Evolutionary conservation across 2,888 invertebrate genomes (phyloP).

Genomic region (Linyphia triangularis): DNA sequence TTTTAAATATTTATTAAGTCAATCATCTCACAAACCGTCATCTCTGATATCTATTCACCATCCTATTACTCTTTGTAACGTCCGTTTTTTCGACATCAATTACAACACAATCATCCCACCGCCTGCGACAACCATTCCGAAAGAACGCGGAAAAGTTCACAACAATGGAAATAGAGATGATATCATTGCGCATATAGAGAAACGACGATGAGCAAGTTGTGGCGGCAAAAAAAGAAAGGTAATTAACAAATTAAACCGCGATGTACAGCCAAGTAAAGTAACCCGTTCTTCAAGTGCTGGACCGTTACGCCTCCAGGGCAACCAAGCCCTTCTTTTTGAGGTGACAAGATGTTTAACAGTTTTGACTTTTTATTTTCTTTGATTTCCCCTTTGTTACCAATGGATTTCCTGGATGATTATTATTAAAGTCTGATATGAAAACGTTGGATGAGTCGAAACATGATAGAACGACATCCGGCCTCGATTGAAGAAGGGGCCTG

Average conservation of each 20-base stretch:
- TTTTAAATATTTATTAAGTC: no score
- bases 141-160: conserved; percentile 32
- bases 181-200: not conserved
- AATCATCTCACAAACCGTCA: no score
- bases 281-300: not conserved
- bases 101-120: not conserved
- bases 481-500: not conserved
- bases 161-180: conserved; percentile 1
- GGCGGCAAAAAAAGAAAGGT: not conserved
- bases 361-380: conserved; percentile 23
- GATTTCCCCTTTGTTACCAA: conserved; percentile 4
- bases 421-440: conserved; percentile 26
- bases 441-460: conserved; percentile 9
- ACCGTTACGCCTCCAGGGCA: conserved; percentile 49
- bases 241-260: conserved; percentile 26
- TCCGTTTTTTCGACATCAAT: not conserved
- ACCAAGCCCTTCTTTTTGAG: not conserved
- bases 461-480: conserved; percentile 49
- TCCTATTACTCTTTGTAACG: no score
- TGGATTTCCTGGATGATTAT: conserved; percentile 18
- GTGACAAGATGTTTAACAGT: conserved; percentile 3
- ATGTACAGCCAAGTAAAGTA: conserved; percentile 28
- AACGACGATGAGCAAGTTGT: conserved; percentile 2
- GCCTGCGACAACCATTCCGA: not conserved
- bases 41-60: no score